These are phyloP conservation scores for Colinus virginianus DNA, from an alignment of 2,113 vertebrate species.

Conservation along the genomic window DNA sequence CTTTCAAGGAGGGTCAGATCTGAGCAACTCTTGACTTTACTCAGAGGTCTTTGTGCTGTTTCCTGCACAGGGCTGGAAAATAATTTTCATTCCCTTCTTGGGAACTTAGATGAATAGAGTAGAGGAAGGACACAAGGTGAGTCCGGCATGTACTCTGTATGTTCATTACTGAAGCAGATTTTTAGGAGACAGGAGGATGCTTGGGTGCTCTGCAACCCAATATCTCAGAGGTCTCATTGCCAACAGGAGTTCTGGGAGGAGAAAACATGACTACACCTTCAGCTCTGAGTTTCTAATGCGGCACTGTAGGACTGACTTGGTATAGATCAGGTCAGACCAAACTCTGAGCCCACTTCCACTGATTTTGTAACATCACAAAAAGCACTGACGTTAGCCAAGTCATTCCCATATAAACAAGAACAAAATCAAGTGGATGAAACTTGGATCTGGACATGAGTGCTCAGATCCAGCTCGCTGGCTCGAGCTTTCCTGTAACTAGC, in stretches of 20 bases:
- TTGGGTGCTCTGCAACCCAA: background rate
- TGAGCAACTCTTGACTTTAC: background rate
- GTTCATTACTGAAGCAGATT: background rate
- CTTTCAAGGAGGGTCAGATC: background rate
- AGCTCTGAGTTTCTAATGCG: rapidly evolving
- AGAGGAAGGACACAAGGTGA: background rate
- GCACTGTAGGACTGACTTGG: rapidly evolving
- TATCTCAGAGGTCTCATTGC: background rate
- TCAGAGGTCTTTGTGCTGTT: background rate
- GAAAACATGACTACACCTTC: rapidly evolving
- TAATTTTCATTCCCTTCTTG: background rate
- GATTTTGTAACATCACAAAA: constrained; percentile 8
- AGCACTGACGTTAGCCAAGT: background rate
- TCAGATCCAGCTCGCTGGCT: constrained; percentile 46
- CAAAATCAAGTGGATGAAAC: constrained; percentile 39
- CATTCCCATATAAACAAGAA: background rate
- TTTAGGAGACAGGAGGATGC: background rate
- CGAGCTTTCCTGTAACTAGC: background rate
- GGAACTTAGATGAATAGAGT: background rate
- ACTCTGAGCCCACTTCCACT: background rate
- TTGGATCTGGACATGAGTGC: constrained; percentile 27
- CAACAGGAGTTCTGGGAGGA: background rate
- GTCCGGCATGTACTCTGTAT: background rate
- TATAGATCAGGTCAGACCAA: background rate
- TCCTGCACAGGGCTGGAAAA: background rate